Conservation (phyloP, 2,113 vertebrate species). For the Seriola aureovittata region DNA sequence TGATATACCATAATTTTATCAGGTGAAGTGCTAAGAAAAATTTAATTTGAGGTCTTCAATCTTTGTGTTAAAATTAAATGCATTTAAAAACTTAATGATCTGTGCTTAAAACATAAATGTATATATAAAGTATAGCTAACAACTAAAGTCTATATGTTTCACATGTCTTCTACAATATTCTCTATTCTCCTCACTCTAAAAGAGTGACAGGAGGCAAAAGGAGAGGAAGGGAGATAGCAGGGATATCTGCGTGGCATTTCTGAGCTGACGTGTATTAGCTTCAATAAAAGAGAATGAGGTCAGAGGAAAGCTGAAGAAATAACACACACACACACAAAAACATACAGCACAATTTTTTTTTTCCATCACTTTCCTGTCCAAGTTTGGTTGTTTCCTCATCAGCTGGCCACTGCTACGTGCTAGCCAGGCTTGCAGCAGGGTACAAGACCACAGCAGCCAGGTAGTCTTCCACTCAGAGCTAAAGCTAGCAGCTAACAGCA, state of each 20-base stretch:
- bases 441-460: slow-evolving; percentile 29
- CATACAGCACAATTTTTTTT: slow-evolving; percentile 38
- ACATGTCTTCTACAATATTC: slow-evolving; percentile 6
- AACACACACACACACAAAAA: slow-evolving; percentile 38
- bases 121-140: slow-evolving; percentile 15
- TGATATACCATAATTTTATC: neutral
- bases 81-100: neutral
- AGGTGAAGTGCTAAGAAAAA: neutral
- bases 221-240: slow-evolving; percentile 30
- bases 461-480: slow-evolving; percentile 49
- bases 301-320: slow-evolving; percentile 52
- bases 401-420: slow-evolving; percentile 32
- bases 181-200: neutral
- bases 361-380: slow-evolving; percentile 50
- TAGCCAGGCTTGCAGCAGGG: slow-evolving; percentile 40
- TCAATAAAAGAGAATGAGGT: slow-evolving; percentile 66
- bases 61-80: neutral
- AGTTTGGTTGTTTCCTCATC: slow-evolving; percentile 52
- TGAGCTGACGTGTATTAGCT: slow-evolving; percentile 57
- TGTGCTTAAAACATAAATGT: neutral
- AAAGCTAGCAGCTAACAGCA: slow-evolving; percentile 67
- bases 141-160: neutral
- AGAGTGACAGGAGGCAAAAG: slow-evolving; percentile 30
- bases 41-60: neutral
- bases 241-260: slow-evolving; percentile 70